phyloP scores from a whole-genome alignment of 2,113 vertebrate genomes.

The Salvelinus namaycush region DNA sequence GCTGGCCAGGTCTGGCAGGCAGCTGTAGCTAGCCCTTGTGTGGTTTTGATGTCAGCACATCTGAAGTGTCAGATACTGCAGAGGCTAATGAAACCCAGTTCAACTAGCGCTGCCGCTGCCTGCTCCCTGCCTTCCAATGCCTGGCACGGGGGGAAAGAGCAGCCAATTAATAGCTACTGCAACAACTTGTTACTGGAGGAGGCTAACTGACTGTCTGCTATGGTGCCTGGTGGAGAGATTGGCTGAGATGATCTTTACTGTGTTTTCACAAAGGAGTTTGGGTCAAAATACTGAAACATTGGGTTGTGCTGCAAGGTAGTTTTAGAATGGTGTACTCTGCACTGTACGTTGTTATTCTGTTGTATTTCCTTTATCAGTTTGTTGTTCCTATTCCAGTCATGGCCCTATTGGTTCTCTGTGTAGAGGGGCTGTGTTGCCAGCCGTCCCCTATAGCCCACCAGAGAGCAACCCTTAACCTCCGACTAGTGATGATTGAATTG shows the following conservation, averaged over 20 bases:
- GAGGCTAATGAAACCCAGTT: constrained; percentile 2
- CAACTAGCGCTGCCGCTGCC: neutral
- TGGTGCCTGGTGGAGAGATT: neutral
- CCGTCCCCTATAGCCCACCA: neutral
- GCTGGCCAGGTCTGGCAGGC: neutral
- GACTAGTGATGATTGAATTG: neutral
- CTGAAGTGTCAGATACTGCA: neutral
- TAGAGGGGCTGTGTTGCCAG: neutral
- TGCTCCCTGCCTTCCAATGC: neutral
- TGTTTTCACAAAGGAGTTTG: too few relatives aligned
- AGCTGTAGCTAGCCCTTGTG: neutral
- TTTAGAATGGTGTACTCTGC: neutral
- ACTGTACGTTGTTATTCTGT: too few relatives aligned
- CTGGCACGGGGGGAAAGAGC: neutral
- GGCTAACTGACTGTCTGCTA: neutral
- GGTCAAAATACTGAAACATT: too few relatives aligned
- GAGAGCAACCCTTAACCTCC: neutral
- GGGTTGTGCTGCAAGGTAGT: neutral
- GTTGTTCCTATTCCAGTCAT: neutral
- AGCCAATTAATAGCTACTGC: neutral
- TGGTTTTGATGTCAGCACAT: constrained; percentile 1
- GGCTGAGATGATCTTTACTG: neutral
- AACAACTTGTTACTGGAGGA: neutral
- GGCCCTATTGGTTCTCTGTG: too few relatives aligned
- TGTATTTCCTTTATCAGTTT: neutral